Evolutionary conservation across 92 coral and sea anemone genomes (phyloP), one percentile per base, ranked within the genome.

Genomic region (Umimayanthus kanabou): DNA sequence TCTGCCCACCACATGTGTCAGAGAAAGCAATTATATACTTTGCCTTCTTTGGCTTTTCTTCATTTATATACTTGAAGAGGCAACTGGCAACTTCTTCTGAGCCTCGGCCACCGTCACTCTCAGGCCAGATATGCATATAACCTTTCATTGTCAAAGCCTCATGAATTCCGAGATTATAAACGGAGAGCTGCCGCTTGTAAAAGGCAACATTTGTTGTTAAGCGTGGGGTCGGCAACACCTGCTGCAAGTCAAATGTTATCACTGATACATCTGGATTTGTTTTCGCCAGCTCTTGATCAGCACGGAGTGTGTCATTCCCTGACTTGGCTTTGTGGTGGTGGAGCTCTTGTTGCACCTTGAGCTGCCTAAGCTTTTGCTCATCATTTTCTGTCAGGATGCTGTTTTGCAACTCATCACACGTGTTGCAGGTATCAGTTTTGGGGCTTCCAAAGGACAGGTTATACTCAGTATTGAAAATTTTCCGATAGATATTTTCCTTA

Each of bases 231-330:
- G 76, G 86, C 61, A 82, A 82, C 77, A 33, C 88, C 72, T 82
- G 89, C 67, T 90, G 88, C 85, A 90, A 88, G 74, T 90, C 85
- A 87, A 90, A 90, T n/a, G 85, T 16, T 18, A 87, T 39, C 50
- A 87, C 28, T 20, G 64, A 77, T 18, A 87, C 53, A 39, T 69
- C 55, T 77, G 89, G 72, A 61, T 85, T 71, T 9, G 73, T 70
- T 40, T 71, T 78, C 33, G 77, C 89, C 47, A 64, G 89, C 55
- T 88, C 90, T 70, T 79, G 73, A 30, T 80, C 86, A 39, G 80
- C 40, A 22, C 79, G 64, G 29, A 88, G 90, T 2, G 81, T 66
- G 70, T 80, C 47, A 49, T 80, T 70, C 72, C 90, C 90, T 6
- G 86, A 88, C 75, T 71, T 43, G 40, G 80, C 85, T 50, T 71